Evolutionary conservation across 2,113 vertebrate genomes (phyloP).

Genomic region (Hippocampus guttulatus): DNA sequence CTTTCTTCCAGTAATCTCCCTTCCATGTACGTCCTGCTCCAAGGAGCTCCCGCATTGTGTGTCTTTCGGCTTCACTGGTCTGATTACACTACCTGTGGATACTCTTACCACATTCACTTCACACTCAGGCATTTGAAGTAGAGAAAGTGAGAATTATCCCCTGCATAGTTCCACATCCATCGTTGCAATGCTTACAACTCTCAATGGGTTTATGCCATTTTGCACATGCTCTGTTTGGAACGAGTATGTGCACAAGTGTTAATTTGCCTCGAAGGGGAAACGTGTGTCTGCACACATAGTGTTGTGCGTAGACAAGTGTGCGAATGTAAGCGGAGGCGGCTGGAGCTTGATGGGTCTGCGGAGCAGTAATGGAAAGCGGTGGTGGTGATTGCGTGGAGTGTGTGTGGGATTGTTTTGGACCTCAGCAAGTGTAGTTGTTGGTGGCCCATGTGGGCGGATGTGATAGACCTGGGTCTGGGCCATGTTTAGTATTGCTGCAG

Average conservation of each 20-base stretch:
- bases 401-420: conserved; percentile 31
- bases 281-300: conserved; percentile 6
- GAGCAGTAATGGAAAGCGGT: conserved; percentile 36
- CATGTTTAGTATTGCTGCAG: conserved; percentile 8
- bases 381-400: conserved; percentile 31
- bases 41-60: not conserved
- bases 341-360: conserved; percentile 8
- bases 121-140: conserved; percentile 22
- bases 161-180: conserved; percentile 30
- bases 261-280: conserved; percentile 28
- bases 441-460: conserved; percentile 33
- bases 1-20: conserved; percentile 13
- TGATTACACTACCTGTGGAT: conserved; percentile 47
- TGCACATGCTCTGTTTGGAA: conserved; percentile 10
- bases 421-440: conserved; percentile 36
- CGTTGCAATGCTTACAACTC: conserved; percentile 29
- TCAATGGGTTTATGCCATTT: conserved; percentile 28
- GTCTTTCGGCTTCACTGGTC: conserved; percentile 22
- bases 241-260: conserved; percentile 28
- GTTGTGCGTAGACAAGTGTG: not conserved
- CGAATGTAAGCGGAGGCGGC: conserved; percentile 15
- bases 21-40: conserved; percentile 13
- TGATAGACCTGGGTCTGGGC: conserved; percentile 33
- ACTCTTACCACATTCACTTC: conserved; percentile 26
- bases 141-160: conserved; percentile 39